Evolutionary conservation across 2,888 invertebrate genomes (phyloP).

Genomic region (Gisinianus flammeolus): DNA sequence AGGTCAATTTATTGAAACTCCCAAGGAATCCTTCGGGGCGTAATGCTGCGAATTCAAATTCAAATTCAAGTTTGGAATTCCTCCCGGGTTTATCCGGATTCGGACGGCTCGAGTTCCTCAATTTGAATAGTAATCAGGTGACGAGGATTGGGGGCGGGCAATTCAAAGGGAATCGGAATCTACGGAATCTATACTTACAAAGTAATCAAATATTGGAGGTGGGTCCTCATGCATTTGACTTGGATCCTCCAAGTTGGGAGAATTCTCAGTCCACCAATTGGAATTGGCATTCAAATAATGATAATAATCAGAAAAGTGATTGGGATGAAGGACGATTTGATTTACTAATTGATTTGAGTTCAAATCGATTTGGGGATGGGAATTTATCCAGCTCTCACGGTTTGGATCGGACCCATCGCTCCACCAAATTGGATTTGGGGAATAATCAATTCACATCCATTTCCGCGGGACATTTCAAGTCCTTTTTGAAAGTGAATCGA

Average conservation of each 20-base stretch:
- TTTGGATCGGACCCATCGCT: not conserved
- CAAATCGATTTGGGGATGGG: not conserved
- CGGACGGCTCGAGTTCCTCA: not conserved
- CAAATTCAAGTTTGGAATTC: not conserved
- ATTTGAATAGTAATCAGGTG: not conserved
- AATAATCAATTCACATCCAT: not conserved
- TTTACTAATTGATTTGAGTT: not conserved
- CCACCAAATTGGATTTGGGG: not conserved
- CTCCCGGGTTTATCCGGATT: not conserved
- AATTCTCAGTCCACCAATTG: not conserved
- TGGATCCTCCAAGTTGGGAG: not conserved
- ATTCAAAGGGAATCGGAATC: not conserved
- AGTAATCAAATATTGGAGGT: not conserved
- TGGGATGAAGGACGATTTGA: too few species aligned
- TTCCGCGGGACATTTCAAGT: not conserved
- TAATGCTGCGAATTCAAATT: not conserved
- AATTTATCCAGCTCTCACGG: not conserved
- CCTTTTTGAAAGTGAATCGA: not conserved
- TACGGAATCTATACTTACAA: not conserved
- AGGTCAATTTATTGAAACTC: too few species aligned
- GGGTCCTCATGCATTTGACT: not conserved
- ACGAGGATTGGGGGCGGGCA: not conserved
- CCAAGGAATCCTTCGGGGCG: too few species aligned
- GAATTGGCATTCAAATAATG: too few species aligned
- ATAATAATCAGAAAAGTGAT: too few species aligned